Evolutionary conservation across 2,797 vertebrate genomes (phyloP).

Genomic region (Hozukius guyotensis): DNA sequence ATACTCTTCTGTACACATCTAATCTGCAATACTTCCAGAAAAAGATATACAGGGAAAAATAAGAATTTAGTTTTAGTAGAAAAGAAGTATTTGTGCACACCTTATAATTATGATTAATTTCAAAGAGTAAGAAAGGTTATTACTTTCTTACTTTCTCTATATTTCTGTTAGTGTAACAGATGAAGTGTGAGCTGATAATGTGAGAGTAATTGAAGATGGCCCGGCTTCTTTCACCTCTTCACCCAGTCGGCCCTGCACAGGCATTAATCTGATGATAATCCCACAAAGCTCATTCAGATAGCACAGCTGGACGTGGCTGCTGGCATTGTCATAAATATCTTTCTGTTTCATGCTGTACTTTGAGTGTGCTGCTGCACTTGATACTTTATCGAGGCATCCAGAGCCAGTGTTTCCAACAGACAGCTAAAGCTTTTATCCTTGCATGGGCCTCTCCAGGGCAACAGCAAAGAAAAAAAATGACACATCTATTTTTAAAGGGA

Average conservation of each 20-base stretch:
- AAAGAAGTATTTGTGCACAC: neutral
- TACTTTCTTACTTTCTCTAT: neutral
- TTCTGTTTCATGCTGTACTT: slow-evolving; percentile 41
- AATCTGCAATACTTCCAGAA: slow-evolving; percentile 15
- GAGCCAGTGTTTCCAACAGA: slow-evolving; percentile 77
- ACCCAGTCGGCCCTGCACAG: slow-evolving; percentile 55
- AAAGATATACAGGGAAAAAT: slow-evolving; percentile 12
- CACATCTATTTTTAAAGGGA: slow-evolving; percentile 92
- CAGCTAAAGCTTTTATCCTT: slow-evolving; percentile 81
- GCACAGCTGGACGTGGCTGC: slow-evolving; percentile 74
- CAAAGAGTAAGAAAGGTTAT: neutral
- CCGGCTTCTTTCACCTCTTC: slow-evolving; percentile 70
- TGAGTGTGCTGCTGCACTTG: slow-evolving; percentile 21
- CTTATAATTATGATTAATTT: neutral
- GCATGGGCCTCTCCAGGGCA: slow-evolving; percentile 85
- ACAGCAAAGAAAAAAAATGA: slow-evolving; percentile 86
- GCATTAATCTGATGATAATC: slow-evolving; percentile 81
- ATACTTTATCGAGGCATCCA: slow-evolving; percentile 65
- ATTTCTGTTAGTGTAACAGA: neutral
- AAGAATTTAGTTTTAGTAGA: neutral
- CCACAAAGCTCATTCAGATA: slow-evolving; percentile 68
- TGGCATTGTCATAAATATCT: slow-evolving; percentile 69
- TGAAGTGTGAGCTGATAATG: neutral
- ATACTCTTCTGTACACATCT: neutral
- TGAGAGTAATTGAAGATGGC: slow-evolving; percentile 35